Conservation (phyloP, 1,140 invertebrate species). For the Physella acuta region DNA sequence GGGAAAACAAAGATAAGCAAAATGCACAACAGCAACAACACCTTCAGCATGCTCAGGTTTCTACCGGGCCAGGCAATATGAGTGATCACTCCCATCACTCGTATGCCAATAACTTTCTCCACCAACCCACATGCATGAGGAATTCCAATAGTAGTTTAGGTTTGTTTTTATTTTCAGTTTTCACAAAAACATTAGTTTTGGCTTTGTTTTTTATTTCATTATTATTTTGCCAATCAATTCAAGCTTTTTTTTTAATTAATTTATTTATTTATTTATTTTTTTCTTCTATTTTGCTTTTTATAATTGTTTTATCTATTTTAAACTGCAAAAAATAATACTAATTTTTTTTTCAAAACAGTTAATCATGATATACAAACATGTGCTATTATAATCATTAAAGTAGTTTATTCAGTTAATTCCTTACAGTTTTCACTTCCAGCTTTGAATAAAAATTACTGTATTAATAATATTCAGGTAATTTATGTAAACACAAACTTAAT, state of each 20-base stretch:
- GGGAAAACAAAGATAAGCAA: constrained; percentile 59
- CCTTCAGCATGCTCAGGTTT: constrained; percentile 25
- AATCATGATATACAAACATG: too few species aligned
- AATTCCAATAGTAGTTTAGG: constrained; percentile 43
- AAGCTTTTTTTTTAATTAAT: too few species aligned
- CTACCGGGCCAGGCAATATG: not conserved
- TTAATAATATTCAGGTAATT: too few species aligned
- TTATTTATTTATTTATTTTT: not conserved
- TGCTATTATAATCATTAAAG: too few species aligned
- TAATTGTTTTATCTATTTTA: not conserved
- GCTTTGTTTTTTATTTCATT: not conserved
- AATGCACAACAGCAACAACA: constrained; percentile 32
- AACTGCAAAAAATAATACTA: too few species aligned
- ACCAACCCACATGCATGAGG: constrained; percentile 31
- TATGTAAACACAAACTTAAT: too few species aligned
- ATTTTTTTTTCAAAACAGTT: too few species aligned
- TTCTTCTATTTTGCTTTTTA: constrained; percentile 1
- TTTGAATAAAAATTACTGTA: too few species aligned
- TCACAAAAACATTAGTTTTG: not conserved
- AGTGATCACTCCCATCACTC: constrained; percentile 15
- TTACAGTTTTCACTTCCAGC: too few species aligned
- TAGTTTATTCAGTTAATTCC: too few species aligned
- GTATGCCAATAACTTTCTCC: constrained; percentile 2
- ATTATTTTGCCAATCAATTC: too few species aligned
- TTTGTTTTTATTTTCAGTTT: constrained; percentile 37